These are phyloP conservation scores for Carcinoscorpius rotundicauda DNA, from an alignment of 1,140 invertebrate species.

Conservation along the genomic window DNA sequence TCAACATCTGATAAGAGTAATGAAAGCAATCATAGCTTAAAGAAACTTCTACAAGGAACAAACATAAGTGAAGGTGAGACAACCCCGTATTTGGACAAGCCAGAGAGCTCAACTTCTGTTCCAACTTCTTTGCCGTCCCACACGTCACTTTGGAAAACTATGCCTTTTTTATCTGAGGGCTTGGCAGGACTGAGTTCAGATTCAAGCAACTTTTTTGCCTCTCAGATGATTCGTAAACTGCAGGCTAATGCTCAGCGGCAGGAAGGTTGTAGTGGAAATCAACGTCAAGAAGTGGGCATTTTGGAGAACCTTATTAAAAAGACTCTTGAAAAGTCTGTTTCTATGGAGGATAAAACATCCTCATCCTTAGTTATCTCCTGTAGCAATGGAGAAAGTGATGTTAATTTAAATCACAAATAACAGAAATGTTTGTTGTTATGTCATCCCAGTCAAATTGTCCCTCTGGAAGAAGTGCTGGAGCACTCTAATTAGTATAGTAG, in stretches of 20 bases:
- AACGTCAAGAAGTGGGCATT: constrained; percentile 3
- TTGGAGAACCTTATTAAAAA: constrained; percentile 23
- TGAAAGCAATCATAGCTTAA: background rate
- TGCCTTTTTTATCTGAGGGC: constrained; percentile 22
- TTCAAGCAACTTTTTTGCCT: constrained; percentile 53
- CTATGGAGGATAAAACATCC: constrained; percentile 8
- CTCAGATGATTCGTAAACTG: constrained; percentile 63
- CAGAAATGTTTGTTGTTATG: too few species aligned
- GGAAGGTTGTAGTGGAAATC: constrained; percentile 20
- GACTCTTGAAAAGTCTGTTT: constrained; percentile 16
- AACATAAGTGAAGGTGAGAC: too few species aligned
- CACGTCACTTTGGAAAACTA: constrained; percentile 21
- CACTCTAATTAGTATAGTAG: too few species aligned
- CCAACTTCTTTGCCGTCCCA: constrained; percentile 10
- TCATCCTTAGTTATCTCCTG: too few species aligned
- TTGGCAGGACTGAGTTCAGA: constrained; percentile 24
- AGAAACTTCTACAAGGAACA: background rate
- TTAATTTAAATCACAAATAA: too few species aligned
- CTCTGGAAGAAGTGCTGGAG: too few species aligned
- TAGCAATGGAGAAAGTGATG: too few species aligned
- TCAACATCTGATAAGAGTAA: constrained; percentile 3
- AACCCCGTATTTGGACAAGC: background rate
- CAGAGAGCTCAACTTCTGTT: background rate
- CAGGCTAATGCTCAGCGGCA: constrained; percentile 47
- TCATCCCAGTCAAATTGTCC: too few species aligned